Conservation (phyloP, 2,113 vertebrate species). For the Nyctibius bracteatus region DNA sequence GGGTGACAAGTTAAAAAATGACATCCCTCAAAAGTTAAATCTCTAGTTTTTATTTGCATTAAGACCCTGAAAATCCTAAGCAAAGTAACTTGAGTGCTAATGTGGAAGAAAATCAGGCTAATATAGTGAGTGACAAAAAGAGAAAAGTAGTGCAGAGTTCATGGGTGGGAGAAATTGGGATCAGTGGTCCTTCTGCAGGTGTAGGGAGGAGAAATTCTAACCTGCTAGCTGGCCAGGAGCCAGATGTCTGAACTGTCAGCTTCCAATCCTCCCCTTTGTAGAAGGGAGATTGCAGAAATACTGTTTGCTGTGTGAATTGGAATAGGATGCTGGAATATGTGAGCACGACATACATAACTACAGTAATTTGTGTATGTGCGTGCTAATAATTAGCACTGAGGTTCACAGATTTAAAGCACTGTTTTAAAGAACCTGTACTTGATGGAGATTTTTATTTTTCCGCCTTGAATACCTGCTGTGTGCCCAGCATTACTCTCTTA, state of each 20-base stretch:
- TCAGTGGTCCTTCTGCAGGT: neutral
- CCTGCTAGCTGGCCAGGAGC: neutral
- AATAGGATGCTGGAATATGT: neutral
- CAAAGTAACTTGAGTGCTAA: neutral
- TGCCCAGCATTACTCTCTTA: neutral
- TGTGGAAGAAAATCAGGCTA: neutral
- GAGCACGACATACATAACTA: neutral
- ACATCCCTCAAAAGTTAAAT: neutral
- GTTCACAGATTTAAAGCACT: neutral
- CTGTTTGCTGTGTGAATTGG: neutral
- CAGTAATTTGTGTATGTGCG: neutral
- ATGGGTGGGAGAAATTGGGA: neutral
- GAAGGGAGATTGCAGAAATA: neutral
- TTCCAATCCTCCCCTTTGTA: neutral
- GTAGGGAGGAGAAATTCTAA: neutral
- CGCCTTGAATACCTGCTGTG: neutral
- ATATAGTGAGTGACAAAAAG: neutral
- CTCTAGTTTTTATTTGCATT: neutral
- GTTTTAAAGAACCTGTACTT: neutral
- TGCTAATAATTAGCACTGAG: neutral
- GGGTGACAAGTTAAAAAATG: neutral
- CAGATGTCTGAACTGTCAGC: neutral
- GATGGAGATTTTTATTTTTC: neutral
- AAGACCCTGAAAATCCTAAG: neutral
- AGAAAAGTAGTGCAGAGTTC: neutral